phyloP scores from a whole-genome alignment of 1,140 invertebrate species.

The Seison nebaliae region DNA sequence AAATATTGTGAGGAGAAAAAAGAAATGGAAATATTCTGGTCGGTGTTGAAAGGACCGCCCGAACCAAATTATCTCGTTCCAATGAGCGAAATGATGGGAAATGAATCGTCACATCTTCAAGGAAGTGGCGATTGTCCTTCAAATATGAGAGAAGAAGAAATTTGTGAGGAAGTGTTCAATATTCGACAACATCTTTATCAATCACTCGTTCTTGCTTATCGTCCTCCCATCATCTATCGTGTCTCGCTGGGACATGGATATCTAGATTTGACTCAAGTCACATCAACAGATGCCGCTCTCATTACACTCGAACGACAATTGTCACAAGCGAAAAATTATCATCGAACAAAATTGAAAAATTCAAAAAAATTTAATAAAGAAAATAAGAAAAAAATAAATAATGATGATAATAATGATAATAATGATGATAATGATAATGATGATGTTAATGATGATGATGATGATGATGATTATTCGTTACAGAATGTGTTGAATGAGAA shows the following conservation, averaged over 20 bases:
- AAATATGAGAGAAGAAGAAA: not conserved
- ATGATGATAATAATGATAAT: not conserved
- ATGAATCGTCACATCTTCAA: not conserved
- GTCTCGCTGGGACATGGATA: constrained; percentile 89
- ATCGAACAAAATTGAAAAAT: no score
- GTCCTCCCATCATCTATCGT: constrained; percentile 52
- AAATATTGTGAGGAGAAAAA: no score
- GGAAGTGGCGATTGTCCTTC: no score
- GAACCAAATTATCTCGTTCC: not conserved
- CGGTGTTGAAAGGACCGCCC: constrained; percentile 17
- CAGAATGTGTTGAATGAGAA: not conserved
- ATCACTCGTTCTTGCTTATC: not conserved
- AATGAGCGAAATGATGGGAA: not conserved
- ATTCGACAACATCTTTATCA: constrained; percentile 10
- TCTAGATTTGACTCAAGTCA: constrained; percentile 70
- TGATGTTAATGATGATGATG: not conserved
- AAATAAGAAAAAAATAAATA: not conserved
- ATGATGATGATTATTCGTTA: not conserved
- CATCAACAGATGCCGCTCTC: constrained; percentile 3
- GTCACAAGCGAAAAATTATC: constrained; percentile 14
- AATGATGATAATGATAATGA: not conserved
- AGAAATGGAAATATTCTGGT: constrained; percentile 64
- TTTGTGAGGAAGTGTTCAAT: constrained; percentile 15
- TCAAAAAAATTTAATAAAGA: not conserved
- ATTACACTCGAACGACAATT: not conserved